phyloP scores from a whole-genome alignment of 1,140 invertebrate species.

The Pachypeltis micranthus region DNA sequence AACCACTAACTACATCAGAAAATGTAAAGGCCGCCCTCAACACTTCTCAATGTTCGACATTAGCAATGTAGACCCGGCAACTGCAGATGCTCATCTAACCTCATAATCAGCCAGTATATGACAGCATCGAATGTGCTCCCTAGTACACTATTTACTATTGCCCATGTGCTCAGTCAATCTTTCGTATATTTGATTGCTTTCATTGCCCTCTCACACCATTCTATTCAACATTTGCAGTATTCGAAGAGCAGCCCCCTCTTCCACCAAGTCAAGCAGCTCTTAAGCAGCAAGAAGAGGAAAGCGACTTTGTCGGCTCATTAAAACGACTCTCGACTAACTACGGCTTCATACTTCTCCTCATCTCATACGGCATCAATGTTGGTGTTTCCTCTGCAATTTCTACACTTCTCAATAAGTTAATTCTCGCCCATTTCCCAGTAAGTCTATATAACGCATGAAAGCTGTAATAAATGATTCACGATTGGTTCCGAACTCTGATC shows the following conservation, averaged over 20 bases:
- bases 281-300: conserved; percentile 38
- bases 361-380: conserved; percentile 85
- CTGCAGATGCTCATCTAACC: no score
- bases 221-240: conserved; percentile 66
- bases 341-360: conserved; percentile 65
- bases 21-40: no score
- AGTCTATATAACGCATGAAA: conserved; percentile 30
- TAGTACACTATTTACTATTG: no score
- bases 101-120: no score
- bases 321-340: conserved; percentile 57
- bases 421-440: conserved; percentile 69
- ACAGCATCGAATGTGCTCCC: no score
- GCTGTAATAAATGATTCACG: background rate
- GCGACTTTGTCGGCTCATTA: conserved; percentile 57
- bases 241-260: conserved; percentile 59
- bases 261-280: conserved; percentile 65
- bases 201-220: no score
- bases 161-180: no score
- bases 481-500: no score
- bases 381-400: conserved; percentile 91
- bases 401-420: conserved; percentile 76
- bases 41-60: no score
- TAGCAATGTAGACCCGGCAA: no score
- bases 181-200: no score
- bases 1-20: no score